Conservation (phyloP, 2,113 vertebrate genomes). For the Apus apus region DNA sequence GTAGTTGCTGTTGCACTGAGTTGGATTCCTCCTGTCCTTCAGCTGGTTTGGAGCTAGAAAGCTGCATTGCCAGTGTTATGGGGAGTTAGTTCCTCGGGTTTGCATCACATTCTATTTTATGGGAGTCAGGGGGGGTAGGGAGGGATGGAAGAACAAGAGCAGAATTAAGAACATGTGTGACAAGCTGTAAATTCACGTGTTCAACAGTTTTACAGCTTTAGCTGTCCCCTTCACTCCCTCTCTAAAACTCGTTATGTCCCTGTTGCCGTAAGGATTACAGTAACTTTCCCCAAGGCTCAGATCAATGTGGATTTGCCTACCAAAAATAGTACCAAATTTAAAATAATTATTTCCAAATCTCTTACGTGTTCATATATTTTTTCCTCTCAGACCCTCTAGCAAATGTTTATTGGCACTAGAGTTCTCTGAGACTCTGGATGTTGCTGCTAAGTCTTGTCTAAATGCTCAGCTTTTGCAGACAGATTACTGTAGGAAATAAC, state of each 20-base stretch:
- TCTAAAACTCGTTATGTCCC: not conserved
- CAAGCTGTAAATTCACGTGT: not conserved
- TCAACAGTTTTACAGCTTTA: conserved; percentile 24
- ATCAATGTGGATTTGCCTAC: not conserved
- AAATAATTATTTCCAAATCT: not conserved
- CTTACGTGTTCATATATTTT: not conserved
- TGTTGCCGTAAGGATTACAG: not conserved
- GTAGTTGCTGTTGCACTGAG: rapidly evolving
- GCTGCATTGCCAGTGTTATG: not conserved
- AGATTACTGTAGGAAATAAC: not conserved
- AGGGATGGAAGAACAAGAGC: not conserved
- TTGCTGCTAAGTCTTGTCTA: not conserved
- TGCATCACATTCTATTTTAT: not conserved
- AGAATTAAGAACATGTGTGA: not conserved
- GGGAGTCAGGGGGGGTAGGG: not conserved
- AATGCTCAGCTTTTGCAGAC: not conserved
- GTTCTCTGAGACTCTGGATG: not conserved
- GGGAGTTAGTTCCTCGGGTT: not conserved
- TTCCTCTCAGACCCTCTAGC: not conserved
- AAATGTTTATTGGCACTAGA: not conserved
- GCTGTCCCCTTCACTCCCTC: not conserved
- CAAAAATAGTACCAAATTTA: conserved; percentile 8
- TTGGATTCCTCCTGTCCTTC: not conserved
- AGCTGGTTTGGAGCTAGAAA: not conserved
- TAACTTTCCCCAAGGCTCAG: not conserved